Base-by-base conservation (phyloP, 1,140 invertebrate species). In the Penaeus japonicus region DNA sequence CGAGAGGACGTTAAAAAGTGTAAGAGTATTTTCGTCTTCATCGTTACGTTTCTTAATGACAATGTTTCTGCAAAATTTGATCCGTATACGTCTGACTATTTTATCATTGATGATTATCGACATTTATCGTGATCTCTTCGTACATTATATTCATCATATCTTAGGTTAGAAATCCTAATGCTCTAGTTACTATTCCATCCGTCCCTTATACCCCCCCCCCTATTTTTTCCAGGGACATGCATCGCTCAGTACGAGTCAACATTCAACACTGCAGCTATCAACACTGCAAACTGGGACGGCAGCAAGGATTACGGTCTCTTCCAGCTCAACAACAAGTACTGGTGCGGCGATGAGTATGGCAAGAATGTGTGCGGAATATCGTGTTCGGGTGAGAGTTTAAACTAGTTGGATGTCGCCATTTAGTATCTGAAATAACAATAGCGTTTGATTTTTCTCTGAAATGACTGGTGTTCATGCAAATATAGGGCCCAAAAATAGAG, bases 291-390 rank as follows among this genome's bases (percentile, higher is more conserved):
- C 77, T 85, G 75, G 84, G 87, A 91, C 77, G 87, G 85, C 18
- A 89, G 88, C 27, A 55, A 84, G 17, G 90, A 91, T 75, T 89
- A 90, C 79, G 90, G 90, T 2, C 62, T 91, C 53, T 91, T 91
- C 75, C 90, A 91, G 70, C 84, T 90, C 22, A 90, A 86, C 78
- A 86, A 89, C 83, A 81, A 79, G 77, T 90, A 86, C 84, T 90
- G 89, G 89, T 90, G 89, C 75, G 83, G 73, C 12, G 81, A 75
- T 55, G 78, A 89, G 5, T n/a, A 22, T 4, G 87, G 84, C 32
- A 89, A 90, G 57, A 90, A 90, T 54, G 87, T 83, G 47, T 90
- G 89, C 70, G 62, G 55, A 1, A 85, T 87, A 15, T 59, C 86
- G 35, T 90, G 89, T 27, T 15, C 73, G 54, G 89, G 89, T 90